Percentiles rank a stretch among this genome's conserved stretches.
Conservation (phyloP, 2,113 vertebrate species). For the Aleadryas rufinucha region DNA sequence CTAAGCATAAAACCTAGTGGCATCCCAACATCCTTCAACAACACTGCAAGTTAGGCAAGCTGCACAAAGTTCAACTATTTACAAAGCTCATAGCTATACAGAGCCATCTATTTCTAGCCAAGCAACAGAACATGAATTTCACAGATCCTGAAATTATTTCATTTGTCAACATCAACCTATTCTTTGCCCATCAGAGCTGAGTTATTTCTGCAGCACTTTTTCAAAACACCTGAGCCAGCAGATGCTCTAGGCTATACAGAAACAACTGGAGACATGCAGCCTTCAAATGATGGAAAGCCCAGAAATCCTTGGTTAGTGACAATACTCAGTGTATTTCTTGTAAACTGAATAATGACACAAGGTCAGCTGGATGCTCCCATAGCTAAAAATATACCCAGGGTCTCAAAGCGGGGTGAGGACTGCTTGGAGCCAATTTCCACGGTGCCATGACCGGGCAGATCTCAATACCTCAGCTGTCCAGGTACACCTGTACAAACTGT, state of each 20-base stretch:
- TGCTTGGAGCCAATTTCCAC: neutral
- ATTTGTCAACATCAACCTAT: neutral
- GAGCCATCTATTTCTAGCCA: neutral
- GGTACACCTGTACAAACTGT: neutral
- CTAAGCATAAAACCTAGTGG: neutral
- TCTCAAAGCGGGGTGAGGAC: fast-evolving
- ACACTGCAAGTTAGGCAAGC: neutral
- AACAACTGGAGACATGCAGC: neutral
- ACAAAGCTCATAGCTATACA: neutral
- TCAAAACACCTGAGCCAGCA: neutral
- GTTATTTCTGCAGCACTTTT: neutral
- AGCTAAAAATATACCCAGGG: neutral
- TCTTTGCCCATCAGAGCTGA: neutral
- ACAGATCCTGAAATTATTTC: neutral
- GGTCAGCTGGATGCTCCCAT: neutral
- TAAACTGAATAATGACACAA: neutral
- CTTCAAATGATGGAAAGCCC: neutral
- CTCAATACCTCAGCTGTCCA: neutral
- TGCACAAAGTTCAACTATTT: neutral
- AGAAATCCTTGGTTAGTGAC: neutral
- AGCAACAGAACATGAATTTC: neutral
- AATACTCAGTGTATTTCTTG: neutral
- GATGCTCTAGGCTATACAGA: neutral
- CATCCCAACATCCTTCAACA: neutral
- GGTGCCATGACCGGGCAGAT: neutral